Conservation (phyloP, 2,797 vertebrate genomes). For the Coendou prehensilis region DNA sequence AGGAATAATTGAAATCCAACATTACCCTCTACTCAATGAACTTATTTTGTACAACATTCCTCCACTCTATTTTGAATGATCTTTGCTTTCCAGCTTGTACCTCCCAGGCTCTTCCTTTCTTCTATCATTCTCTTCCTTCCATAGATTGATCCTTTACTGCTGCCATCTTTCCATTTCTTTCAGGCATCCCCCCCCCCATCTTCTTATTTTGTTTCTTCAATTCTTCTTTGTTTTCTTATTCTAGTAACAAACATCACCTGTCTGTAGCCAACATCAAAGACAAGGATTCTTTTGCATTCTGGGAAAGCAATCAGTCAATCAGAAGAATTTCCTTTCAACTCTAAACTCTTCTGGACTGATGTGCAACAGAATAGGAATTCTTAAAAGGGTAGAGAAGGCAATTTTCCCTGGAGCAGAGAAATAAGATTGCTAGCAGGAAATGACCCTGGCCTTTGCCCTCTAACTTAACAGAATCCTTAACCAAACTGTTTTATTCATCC, state of each 20-base stretch:
- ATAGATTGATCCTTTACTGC: no score
- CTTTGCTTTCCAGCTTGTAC: neutral
- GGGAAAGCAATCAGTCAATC: neutral
- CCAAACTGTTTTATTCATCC: conserved; percentile 42
- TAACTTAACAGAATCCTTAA: conserved; percentile 54
- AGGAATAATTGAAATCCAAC: neutral
- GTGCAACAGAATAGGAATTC: neutral
- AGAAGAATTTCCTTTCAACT: neutral
- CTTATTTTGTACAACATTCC: neutral
- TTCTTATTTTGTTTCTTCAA: neutral
- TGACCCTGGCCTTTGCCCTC: neutral
- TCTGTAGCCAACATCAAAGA: neutral
- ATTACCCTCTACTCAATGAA: neutral
- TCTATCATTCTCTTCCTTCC: neutral
- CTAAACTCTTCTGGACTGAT: neutral
- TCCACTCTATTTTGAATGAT: neutral
- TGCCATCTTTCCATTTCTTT: neutral
- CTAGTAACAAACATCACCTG: neutral
- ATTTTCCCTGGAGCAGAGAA: neutral
- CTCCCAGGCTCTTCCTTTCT: neutral
- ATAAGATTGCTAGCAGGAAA: conserved; percentile 54
- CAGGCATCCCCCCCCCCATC: no score
- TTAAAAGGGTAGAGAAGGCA: neutral
- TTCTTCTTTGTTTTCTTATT: neutral
- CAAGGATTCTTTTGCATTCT: neutral